Conservation (phyloP, 2,888 invertebrate species). For the Tachina lurida region DNA sequence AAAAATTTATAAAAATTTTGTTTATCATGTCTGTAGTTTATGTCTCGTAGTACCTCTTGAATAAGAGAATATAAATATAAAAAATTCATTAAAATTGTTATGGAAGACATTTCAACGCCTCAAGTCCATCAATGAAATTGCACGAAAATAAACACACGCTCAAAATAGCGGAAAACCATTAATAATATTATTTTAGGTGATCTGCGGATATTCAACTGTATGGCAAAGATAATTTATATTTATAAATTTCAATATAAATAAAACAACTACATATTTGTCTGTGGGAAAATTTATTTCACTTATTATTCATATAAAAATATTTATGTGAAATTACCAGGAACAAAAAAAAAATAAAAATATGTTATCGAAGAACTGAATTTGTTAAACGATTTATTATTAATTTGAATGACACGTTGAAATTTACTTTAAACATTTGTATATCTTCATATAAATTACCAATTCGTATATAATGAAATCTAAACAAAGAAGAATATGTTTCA, state of each 20-base stretch:
- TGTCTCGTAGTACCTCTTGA: neutral
- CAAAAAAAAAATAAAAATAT: slow-evolving; percentile 12
- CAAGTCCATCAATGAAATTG: slow-evolving; percentile 29
- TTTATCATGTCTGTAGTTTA: neutral
- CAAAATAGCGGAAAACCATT: slow-evolving; percentile 48
- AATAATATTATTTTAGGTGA: slow-evolving; percentile 35
- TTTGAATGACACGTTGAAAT: slow-evolving; percentile 16
- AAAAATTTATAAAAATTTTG: neutral
- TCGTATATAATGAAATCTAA: neutral
- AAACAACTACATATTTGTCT: neutral
- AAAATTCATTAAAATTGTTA: slow-evolving; percentile 42
- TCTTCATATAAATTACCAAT: neutral
- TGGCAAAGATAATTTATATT: slow-evolving; percentile 3
- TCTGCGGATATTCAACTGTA: slow-evolving; percentile 37
- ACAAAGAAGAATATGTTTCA: slow-evolving; percentile 59
- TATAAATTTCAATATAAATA: slow-evolving; percentile 5
- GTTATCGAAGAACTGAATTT: slow-evolving; percentile 41
- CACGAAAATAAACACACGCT: slow-evolving; percentile 22
- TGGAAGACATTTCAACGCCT: slow-evolving; percentile 54
- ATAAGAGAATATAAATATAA: neutral
- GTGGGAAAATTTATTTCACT: slow-evolving; percentile 14
- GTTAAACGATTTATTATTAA: slow-evolving; percentile 38
- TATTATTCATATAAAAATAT: slow-evolving; percentile 14
- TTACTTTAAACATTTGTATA: neutral
- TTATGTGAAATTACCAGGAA: neutral